Percentiles rank a stretch among this genome's conserved stretches.
phyloP scores from a whole-genome alignment of 1,140 invertebrate genomes.

The Lasioglossum albipes region DNA sequence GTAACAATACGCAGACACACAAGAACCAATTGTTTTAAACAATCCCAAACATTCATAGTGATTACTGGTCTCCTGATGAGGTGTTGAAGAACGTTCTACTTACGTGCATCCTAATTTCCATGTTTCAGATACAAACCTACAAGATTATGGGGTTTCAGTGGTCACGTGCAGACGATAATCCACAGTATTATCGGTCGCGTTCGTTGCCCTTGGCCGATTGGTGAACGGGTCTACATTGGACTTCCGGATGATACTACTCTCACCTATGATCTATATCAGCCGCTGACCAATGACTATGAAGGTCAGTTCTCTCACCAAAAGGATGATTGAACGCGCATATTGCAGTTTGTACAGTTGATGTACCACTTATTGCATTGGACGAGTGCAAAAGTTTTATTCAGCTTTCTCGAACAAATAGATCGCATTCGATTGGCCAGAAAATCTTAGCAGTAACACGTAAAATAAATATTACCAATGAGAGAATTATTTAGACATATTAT shows the following conservation, averaged over 20 bases:
- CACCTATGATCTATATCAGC: constrained; percentile 95
- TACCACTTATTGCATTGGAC: no score
- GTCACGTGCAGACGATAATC: constrained; percentile 94
- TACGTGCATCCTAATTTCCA: background rate
- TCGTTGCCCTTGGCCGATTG: constrained; percentile 91
- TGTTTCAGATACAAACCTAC: constrained; percentile 91
- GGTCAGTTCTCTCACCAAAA: constrained; percentile 76
- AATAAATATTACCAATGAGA: no score
- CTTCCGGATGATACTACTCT: constrained; percentile 92
- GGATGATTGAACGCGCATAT: background rate
- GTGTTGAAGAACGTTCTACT: background rate
- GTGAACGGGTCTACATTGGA: constrained; percentile 87
- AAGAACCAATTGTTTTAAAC: no score
- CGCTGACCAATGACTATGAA: constrained; percentile 82
- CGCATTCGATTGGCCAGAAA: no score
- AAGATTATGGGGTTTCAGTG: constrained; percentile 95
- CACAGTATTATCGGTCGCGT: constrained; percentile 94
- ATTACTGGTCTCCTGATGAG: no score
- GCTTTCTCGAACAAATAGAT: no score
- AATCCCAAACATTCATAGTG: no score
- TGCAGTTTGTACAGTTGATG: background rate
- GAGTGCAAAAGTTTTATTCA: no score
- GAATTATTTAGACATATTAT: no score
- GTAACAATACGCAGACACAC: no score
- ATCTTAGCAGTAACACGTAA: no score